Base-by-base conservation (phyloP, 2,797 vertebrate species). In the Crypturellus tataupa region DNA sequence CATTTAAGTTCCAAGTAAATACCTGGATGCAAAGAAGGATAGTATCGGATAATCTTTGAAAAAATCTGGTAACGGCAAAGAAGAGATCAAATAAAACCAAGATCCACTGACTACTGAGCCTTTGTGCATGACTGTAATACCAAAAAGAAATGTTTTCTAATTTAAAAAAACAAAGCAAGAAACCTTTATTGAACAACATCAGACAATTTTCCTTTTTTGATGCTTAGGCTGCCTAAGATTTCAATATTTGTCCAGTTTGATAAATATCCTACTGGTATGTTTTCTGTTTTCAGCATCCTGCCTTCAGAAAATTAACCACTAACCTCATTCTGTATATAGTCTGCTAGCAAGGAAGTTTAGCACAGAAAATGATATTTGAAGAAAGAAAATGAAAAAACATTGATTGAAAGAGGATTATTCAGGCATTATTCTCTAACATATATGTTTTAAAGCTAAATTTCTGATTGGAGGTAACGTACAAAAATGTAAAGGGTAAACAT, bases 181-280 rank as follows among this genome's bases (percentile, higher is more conserved):
- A 47, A 24, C 25, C 18, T 44, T 40, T 47, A 51, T 12, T 37
- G 21, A 58, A 27, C 49, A 33, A 24, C 37, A 65, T 29, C 16
- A n/a, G 33, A 37, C 17, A 19, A 21, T 58, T 47, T 39, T 23
- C 10, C 18, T 33, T 12, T 46, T n/a, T 21, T 60, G 39, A 20
- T 21, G 25, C 31, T 49, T 49, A 19, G 35, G 13, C 44, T 59
- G 16, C 8, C 15, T 93, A 98, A 98, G 97, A 13, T 98, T 97
- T n/a, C 98, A 97, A 96, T 98, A 98, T 97, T 98, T 98, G 94
- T 98, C 98, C 90, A 98, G 94, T 68, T 97, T 94, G 46, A 94
- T 68, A 94, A 98, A 98, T 88, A 98, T 98, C 93, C 97, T 97
- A 91, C 98, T 98, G 76, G 98, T 98, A 58, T 98, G 98, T 92